phyloP scores from a whole-genome alignment of 2,113 vertebrate species.

The Chamaea fasciata region DNA sequence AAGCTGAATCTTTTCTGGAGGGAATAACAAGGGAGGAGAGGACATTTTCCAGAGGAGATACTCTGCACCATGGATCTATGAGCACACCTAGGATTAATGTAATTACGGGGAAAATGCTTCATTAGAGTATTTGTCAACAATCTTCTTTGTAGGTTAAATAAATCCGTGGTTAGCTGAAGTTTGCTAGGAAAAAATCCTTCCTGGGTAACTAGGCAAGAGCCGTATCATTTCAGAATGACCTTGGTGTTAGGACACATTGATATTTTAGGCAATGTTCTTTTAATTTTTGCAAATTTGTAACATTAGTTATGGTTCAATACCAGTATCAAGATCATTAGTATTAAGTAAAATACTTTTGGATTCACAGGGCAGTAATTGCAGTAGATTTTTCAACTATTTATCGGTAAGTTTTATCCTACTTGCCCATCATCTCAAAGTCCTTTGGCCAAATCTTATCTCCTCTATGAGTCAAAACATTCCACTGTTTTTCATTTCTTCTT shows the following conservation, averaged over 20 bases:
- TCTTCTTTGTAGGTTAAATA: neutral
- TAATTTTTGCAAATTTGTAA: constrained; percentile 82
- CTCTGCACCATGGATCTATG: neutral
- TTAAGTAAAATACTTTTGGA: constrained; percentile 75
- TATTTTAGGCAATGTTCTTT: constrained; percentile 77
- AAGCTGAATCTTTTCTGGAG: neutral
- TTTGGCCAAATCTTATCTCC: constrained; percentile 23
- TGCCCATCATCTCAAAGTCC: constrained; percentile 11
- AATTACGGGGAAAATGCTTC: neutral
- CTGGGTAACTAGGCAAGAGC: constrained; percentile 64
- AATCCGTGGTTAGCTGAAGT: neutral
- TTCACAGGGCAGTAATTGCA: constrained; percentile 74
- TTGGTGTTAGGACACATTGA: constrained; percentile 77
- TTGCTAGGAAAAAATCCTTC: constrained; percentile 38
- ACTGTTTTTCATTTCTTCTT: neutral
- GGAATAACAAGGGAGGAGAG: neutral
- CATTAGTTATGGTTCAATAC: constrained; percentile 84
- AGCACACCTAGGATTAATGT: neutral
- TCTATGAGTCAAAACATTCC: neutral
- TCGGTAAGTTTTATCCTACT: constrained; percentile 52
- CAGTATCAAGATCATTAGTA: constrained; percentile 80
- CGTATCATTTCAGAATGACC: constrained; percentile 73
- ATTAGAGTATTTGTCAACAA: neutral
- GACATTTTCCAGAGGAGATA: neutral
- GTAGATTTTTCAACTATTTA: constrained; percentile 67